A percentile compares a stretch with the other conserved stretches of the same genome.
These are phyloP conservation scores for Platalea minor DNA, from an alignment of 2,797 vertebrate species.

Conservation along the genomic window DNA sequence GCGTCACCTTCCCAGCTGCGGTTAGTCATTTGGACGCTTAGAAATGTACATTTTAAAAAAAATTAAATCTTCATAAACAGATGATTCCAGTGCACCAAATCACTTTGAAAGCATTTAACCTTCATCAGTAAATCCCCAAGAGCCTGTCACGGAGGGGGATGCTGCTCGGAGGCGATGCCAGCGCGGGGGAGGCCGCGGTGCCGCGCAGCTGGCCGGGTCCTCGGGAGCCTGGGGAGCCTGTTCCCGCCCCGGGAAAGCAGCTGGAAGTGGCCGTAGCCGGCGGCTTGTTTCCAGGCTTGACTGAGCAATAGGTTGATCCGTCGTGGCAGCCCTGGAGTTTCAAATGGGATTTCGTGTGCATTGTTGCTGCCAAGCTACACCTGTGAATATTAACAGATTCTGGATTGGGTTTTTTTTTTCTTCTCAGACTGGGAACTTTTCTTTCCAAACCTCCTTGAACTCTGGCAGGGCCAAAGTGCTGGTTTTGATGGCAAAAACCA, in stretches of 20 bases:
- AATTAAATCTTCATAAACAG: background rate
- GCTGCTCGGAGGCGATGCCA: background rate
- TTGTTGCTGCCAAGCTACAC: background rate
- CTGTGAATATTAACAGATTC: background rate
- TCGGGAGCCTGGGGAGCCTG: fast-evolving
- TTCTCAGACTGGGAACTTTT: background rate
- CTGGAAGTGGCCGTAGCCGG: background rate
- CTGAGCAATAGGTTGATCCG: background rate
- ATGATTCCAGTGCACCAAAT: background rate
- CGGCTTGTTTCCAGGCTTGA: background rate
- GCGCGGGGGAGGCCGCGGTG: fast-evolving
- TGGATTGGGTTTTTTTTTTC: background rate
- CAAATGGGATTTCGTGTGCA: background rate
- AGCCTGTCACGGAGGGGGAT: background rate
- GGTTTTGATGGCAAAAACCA: background rate
- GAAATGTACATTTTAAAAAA: background rate
- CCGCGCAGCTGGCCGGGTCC: background rate
- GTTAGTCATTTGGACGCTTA: fast-evolving
- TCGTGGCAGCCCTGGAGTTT: background rate
- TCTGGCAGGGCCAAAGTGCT: background rate
- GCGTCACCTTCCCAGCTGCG: background rate
- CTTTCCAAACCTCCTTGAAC: background rate
- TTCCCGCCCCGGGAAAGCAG: background rate
- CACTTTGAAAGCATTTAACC: background rate
- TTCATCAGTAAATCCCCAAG: background rate